These are phyloP conservation scores for Perizoma affinitatum DNA, from an alignment of 2,888 invertebrate species.

Conservation along the genomic window DNA sequence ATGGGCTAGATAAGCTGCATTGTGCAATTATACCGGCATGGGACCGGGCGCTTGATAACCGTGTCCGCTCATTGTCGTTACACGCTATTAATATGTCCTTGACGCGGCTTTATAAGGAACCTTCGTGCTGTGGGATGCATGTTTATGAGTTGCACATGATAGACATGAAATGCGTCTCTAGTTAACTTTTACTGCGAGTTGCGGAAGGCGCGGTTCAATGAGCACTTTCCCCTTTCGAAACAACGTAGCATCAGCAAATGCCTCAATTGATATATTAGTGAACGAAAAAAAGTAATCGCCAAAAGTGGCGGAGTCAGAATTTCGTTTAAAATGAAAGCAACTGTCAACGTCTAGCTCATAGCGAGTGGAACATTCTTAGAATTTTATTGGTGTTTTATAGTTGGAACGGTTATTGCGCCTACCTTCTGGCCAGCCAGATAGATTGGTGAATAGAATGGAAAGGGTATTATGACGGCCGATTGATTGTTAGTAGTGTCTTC, in stretches of 20 bases:
- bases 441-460: conserved; percentile 1
- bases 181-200: conserved; percentile 60
- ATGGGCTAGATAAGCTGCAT: conserved; percentile 75
- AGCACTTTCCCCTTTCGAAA: conserved; percentile 75
- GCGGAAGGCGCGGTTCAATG: conserved; percentile 59
- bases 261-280: conserved; percentile 56
- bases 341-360: conserved; percentile 45
- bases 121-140: conserved; percentile 45
- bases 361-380: conserved; percentile 44
- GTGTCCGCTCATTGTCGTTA: conserved; percentile 66
- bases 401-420: conserved; percentile 14
- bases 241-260: conserved; percentile 58
- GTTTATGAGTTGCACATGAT: conserved; percentile 48
- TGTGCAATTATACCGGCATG: conserved; percentile 69
- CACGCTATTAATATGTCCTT: conserved; percentile 77
- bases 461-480: conserved; percentile 7
- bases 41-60: conserved; percentile 65
- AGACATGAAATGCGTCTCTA: conserved; percentile 50
- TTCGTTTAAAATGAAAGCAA: conserved; percentile 63
- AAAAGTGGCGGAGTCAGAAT: conserved; percentile 52
- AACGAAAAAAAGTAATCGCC: conserved; percentile 53
- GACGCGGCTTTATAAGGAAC: conserved; percentile 51
- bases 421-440: conserved; percentile 1
- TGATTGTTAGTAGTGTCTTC: neutral
- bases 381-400: conserved; percentile 38